A percentile compares a stretch with the other conserved stretches of the same genome.
Conservation (phyloP, 64 coral and sea anemone species). For the Stylophora pistillata region DNA sequence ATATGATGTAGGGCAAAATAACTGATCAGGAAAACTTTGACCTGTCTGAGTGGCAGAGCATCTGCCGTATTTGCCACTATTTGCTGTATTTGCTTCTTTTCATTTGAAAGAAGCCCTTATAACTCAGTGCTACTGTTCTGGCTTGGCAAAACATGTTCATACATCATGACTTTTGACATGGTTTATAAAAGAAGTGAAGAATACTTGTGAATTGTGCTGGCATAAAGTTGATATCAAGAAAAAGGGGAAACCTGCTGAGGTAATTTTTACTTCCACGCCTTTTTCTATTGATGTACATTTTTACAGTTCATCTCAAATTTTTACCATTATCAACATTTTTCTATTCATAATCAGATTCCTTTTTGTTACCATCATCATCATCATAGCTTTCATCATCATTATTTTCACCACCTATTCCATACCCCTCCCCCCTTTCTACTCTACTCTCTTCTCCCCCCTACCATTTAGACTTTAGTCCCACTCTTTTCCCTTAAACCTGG, state of each 20-base stretch:
- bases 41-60: constrained; percentile 74
- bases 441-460: too few species aligned
- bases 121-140: constrained; percentile 85
- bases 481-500: too few species aligned
- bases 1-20: constrained; percentile 80
- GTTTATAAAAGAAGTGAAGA: constrained; percentile 95
- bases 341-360: too few species aligned
- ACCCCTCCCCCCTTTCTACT: too few species aligned
- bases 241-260: constrained; percentile 89
- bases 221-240: constrained; percentile 94
- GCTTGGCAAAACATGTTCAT: constrained; percentile 84
- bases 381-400: too few species aligned
- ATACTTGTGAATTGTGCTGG: constrained; percentile 89
- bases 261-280: constrained; percentile 5
- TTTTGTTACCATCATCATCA: too few species aligned
- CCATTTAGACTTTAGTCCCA: too few species aligned
- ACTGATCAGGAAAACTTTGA: constrained; percentile 65
- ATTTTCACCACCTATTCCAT: too few species aligned
- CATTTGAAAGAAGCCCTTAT: constrained; percentile 79
- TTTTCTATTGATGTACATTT: too few species aligned
- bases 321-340: too few species aligned
- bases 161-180: constrained; percentile 85
- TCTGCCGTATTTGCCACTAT: constrained; percentile 92
- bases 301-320: too few species aligned
- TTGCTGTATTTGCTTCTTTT: too few species aligned